Percentiles rank a stretch among this genome's conserved stretches.
These are phyloP conservation scores for Cancer borealis DNA, from an alignment of 2,888 invertebrate genomes.

Conservation along the genomic window DNA sequence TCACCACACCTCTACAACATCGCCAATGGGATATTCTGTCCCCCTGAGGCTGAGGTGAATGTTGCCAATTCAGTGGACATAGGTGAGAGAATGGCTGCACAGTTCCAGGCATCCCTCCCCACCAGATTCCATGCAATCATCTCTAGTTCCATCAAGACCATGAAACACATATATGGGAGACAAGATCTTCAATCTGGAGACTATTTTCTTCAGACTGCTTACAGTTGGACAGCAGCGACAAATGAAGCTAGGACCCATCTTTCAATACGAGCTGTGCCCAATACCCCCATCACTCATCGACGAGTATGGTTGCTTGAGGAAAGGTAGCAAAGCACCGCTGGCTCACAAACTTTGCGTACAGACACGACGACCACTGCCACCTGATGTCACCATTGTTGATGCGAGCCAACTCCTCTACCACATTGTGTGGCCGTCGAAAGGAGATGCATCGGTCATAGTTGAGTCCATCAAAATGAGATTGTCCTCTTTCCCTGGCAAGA, in stretches of 20 bases:
- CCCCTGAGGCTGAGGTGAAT: background rate
- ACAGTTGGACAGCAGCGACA: background rate
- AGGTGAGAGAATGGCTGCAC: background rate
- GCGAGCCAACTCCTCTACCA: conserved; percentile 8
- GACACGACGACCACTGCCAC: background rate
- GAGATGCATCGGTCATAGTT: background rate
- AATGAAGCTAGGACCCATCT: background rate
- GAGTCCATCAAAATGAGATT: background rate
- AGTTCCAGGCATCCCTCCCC: background rate
- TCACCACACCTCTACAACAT: background rate
- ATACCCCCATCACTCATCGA: too few species aligned
- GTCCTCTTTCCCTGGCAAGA: too few species aligned
- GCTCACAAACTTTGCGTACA: background rate
- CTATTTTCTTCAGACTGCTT: background rate
- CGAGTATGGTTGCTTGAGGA: too few species aligned
- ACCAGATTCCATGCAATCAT: too few species aligned
- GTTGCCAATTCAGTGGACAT: background rate
- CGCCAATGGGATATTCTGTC: background rate
- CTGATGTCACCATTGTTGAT: background rate
- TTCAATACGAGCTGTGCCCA: conserved; percentile 1
- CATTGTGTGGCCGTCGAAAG: background rate
- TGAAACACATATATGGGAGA: background rate
- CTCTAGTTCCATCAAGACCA: too few species aligned
- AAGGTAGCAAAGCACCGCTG: background rate
- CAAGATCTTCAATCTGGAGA: background rate